Evolutionary conservation across 92 coral and sea anemone species (phyloP).

Genomic region (Plumapathes pennacea): DNA sequence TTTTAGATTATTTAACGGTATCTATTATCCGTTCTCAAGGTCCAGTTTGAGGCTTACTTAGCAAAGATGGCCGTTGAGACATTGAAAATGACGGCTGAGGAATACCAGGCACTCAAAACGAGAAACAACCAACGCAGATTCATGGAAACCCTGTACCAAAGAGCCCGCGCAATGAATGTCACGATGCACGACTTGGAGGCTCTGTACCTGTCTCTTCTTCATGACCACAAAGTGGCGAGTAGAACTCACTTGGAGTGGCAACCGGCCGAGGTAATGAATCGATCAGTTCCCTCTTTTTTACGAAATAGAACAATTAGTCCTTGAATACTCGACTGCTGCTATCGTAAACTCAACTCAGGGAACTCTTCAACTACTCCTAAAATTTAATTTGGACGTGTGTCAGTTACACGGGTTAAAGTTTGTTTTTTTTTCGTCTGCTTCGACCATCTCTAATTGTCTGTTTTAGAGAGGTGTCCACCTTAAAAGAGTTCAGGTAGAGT

Average conservation of each 20-base stretch:
- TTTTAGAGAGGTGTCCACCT: no score
- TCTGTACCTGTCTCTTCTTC: constrained; percentile 6
- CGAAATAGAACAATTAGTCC: no score
- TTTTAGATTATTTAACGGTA: no score
- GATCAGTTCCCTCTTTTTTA: background rate
- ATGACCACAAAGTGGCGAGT: constrained; percentile 1
- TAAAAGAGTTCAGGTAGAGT: no score
- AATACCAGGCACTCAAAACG: constrained; percentile 10
- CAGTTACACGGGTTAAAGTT: no score
- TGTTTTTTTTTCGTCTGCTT: no score
- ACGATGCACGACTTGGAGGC: background rate
- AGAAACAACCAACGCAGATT: constrained; percentile 4
- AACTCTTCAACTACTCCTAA: no score
- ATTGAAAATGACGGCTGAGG: constrained; percentile 36
- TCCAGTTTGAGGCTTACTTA: constrained; percentile 11
- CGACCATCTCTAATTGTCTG: no score
- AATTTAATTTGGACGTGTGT: background rate
- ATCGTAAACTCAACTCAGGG: no score
- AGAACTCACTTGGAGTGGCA: constrained; percentile 20
- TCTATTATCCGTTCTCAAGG: no score
- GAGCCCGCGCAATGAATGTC: background rate
- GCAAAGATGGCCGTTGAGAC: constrained; percentile 20
- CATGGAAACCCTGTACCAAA: constrained; percentile 6
- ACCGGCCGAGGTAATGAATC: constrained; percentile 20
- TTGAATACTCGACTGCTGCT: no score